A percentile compares a stretch with the other conserved stretches of the same genome.
Evolutionary conservation across 1,140 invertebrate genomes (phyloP).

Genomic region (Achroia grisella): DNA sequence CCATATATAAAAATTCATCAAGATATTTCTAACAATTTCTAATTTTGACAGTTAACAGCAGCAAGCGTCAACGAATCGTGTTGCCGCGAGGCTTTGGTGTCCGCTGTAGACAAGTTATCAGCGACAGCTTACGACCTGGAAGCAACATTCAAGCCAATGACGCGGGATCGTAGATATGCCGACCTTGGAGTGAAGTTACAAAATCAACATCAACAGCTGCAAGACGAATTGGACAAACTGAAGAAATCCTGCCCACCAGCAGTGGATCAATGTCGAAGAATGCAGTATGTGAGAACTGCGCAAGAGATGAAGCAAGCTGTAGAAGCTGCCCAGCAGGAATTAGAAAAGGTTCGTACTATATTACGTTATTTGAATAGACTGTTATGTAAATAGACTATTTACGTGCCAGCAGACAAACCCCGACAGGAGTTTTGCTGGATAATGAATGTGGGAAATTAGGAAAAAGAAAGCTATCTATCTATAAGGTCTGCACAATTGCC

Average conservation of each 20-base stretch:
- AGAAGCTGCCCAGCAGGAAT: constrained; percentile 4
- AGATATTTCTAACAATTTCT: too few species aligned
- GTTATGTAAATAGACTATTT: too few species aligned
- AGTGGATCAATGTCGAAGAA: neutral
- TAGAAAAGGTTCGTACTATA: constrained; percentile 8
- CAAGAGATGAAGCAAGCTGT: neutral
- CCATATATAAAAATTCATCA: too few species aligned
- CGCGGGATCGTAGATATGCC: neutral
- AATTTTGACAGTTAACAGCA: constrained; percentile 14
- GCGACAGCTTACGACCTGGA: constrained; percentile 2
- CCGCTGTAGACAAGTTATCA: constrained; percentile 4
- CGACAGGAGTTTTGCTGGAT: too few species aligned
- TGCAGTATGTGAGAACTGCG: constrained; percentile 9
- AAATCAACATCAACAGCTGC: neutral
- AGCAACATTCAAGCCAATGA: neutral
- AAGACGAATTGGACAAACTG: neutral
- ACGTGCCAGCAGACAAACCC: too few species aligned
- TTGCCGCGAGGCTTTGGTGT: constrained; percentile 10
- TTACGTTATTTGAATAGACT: too few species aligned
- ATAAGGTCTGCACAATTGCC: too few species aligned
- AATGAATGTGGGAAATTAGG: too few species aligned
- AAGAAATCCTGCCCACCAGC: neutral
- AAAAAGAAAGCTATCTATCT: too few species aligned
- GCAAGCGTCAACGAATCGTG: constrained; percentile 5
- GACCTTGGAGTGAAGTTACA: neutral